These are phyloP conservation scores for Nomada lathburiana DNA, from an alignment of 2,888 invertebrate genomes.

Conservation along the genomic window DNA sequence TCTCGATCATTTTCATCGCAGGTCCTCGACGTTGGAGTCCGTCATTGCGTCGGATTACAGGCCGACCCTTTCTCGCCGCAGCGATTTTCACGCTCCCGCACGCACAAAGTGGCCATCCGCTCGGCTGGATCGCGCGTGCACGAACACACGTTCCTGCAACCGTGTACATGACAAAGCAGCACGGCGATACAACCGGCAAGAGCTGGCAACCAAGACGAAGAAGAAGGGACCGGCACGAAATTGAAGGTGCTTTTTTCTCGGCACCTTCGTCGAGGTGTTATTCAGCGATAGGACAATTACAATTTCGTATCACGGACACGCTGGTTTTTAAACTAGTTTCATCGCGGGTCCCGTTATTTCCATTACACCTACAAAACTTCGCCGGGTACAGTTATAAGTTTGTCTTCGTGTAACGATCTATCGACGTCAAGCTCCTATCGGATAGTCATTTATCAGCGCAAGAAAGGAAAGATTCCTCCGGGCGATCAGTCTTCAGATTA, in stretches of 20 bases:
- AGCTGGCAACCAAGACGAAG: not conserved
- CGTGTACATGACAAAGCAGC: slow-evolving; percentile 38
- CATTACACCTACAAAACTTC: slow-evolving; percentile 12
- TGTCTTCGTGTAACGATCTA: slow-evolving; percentile 27
- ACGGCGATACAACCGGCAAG: not conserved
- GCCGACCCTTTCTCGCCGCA: slow-evolving; percentile 62
- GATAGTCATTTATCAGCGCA: slow-evolving; percentile 27
- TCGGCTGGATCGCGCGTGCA: slow-evolving; percentile 45
- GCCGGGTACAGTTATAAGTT: slow-evolving; percentile 22
- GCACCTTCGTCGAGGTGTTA: not conserved
- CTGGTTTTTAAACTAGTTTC: not conserved
- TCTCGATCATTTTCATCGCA: slow-evolving; percentile 55
- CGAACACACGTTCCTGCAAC: slow-evolving; percentile 19
- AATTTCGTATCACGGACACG: not conserved
- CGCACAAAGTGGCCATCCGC: slow-evolving; percentile 61
- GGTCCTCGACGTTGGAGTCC: slow-evolving; percentile 56
- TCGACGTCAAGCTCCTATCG: slow-evolving; percentile 32
- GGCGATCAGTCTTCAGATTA: slow-evolving; percentile 39
- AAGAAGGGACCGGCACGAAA: slow-evolving; percentile 1
- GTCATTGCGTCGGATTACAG: slow-evolving; percentile 67
- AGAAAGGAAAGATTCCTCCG: slow-evolving; percentile 38
- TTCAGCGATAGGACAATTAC: slow-evolving; percentile 12
- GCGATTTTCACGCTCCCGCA: slow-evolving; percentile 71
- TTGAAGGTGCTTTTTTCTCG: not conserved
- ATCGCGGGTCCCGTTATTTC: slow-evolving; percentile 8